Conservation (phyloP, 2,888 invertebrate species). For the Disparrhopalites patrizii region DNA sequence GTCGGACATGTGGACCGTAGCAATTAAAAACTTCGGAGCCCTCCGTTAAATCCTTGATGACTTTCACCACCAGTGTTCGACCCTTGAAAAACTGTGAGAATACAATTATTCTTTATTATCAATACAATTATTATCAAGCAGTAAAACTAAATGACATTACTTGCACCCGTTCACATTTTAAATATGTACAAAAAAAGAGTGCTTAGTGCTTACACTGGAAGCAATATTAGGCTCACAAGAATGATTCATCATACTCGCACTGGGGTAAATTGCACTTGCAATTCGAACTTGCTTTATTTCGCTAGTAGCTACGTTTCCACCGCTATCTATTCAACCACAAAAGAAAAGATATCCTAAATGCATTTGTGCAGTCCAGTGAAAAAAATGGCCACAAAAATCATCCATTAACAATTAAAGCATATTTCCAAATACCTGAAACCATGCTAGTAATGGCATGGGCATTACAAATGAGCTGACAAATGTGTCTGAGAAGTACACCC, state of each 20-base stretch:
- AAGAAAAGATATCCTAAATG: no score
- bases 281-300: slow-evolving; percentile 54
- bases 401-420: no score
- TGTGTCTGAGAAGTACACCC: slow-evolving; percentile 66
- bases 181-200: neutral
- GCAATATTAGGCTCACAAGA: slow-evolving; percentile 80
- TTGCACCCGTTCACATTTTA: neutral
- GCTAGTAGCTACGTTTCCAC: neutral
- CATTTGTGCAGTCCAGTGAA: no score
- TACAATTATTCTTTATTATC: no score
- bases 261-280: slow-evolving; percentile 80
- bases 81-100: slow-evolving; percentile 36
- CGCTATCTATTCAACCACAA: no score
- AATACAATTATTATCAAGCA: no score
- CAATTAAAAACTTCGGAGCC: slow-evolving; percentile 78
- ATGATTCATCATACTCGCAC: slow-evolving; percentile 88
- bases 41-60: slow-evolving; percentile 60
- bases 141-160: no score
- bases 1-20: slow-evolving; percentile 72
- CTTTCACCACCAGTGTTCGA: slow-evolving; percentile 62
- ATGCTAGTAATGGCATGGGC: slow-evolving; percentile 63
- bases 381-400: no score
- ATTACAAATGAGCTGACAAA: slow-evolving; percentile 76
- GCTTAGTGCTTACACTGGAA: slow-evolving; percentile 57
- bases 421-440: slow-evolving; percentile 13